Evolutionary conservation across 2,888 invertebrate species (phyloP), one percentile per base, ranked within the genome.

Genomic region (Chromoteleia sp.): DNA sequence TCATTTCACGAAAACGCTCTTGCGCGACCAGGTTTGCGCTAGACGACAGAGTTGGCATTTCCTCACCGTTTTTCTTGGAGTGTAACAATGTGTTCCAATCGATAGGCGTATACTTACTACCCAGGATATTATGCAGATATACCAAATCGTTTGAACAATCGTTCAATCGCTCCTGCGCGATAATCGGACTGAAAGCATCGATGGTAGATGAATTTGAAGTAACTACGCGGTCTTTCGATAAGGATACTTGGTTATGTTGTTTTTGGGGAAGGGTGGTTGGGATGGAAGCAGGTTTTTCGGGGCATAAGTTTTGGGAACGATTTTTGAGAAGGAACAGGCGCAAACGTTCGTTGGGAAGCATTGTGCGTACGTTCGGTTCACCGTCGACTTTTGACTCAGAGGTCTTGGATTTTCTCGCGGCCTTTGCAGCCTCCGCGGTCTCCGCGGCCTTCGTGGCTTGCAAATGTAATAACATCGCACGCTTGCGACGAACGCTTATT

Each of bases 111-210:
- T 59, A 17, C 0, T 73, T 63, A 17, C 0, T 41, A 1, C 30
- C 52, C 0, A 71, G 25, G 5, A 73, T 41, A 1, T 30, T 50
- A 12, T 73, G 73, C 21, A 73, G n/a, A 29, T n/a, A 63, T 0
- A 61, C 4, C 29, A 48, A 5, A 7, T 71, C 50, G 1, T 21
- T n/a, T 2, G 43, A n/a, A 19, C 10, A 12, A 10, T 3, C 7
- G 7, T 1, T 58, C 30, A 3, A 30, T 21, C 8, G 1, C 0
- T 2, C 39, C 25, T 15, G 29, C 25, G 17, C 1, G 3, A 14
- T 21, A 36, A 50, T 65, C 3, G 65, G 50, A 30, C 1, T 30
- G 4, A 61, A 45, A 5, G 7, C 10, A 17, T 43, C 12, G 17
- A 59, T 3, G 1, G 12, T 25, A 12, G 1, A 5, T 3, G 45